phyloP scores from a whole-genome alignment of 2,113 vertebrate genomes.

The Eulemur rufifrons region DNA sequence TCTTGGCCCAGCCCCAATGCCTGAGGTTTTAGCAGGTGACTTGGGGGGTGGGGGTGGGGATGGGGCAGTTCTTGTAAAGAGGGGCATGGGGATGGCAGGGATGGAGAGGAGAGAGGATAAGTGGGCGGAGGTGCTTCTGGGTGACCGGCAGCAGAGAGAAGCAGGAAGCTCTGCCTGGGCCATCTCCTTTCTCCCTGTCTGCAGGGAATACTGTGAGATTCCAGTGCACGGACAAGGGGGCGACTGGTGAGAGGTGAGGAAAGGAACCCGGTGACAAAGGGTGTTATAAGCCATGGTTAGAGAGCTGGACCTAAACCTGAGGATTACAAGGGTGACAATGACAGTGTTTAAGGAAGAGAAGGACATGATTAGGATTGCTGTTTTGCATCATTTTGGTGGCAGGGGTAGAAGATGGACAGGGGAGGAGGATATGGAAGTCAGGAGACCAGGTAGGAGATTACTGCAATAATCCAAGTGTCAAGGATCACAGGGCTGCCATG shows the following conservation, averaged over 20 bases:
- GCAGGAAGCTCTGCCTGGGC: background rate
- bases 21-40: background rate
- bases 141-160: background rate
- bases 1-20: background rate
- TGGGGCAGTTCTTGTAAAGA: background rate
- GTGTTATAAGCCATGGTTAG: background rate
- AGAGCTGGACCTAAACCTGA: background rate
- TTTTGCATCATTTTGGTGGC: background rate
- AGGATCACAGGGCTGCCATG: background rate
- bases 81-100: accelerated
- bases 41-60: background rate
- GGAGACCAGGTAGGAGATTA: background rate
- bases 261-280: too few species aligned
- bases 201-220: background rate
- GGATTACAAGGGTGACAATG: background rate
- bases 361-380: background rate
- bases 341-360: background rate
- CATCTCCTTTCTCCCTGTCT: background rate
- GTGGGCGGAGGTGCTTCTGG: background rate
- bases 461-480: background rate
- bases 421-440: background rate
- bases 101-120: background rate
- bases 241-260: background rate
- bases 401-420: background rate
- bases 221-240: background rate